Evolutionary conservation across 1,140 invertebrate species (phyloP).

Genomic region (Dryas iulia): DNA sequence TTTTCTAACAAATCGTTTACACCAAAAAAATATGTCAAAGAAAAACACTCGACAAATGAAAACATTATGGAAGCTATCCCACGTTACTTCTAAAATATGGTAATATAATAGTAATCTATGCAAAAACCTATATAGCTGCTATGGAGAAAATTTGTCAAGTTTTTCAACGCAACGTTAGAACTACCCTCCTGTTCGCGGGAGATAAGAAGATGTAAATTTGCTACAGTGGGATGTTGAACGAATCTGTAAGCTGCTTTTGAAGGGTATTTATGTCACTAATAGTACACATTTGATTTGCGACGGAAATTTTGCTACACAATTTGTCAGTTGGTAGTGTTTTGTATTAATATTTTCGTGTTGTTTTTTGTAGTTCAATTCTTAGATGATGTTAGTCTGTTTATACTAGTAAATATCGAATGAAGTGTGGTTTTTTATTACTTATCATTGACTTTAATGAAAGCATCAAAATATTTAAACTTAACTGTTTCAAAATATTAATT

Average conservation of each 20-base stretch:
- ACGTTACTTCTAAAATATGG: conserved; percentile 24
- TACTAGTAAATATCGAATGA: too few relatives aligned
- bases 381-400: too few relatives aligned
- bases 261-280: conserved; percentile 52
- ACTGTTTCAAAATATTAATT: too few relatives aligned
- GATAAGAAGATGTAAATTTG: conserved; percentile 61
- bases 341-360: neutral
- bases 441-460: too few relatives aligned
- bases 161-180: conserved; percentile 30
- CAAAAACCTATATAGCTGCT: conserved; percentile 8
- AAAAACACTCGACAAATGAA: conserved; percentile 5
- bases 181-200: conserved; percentile 40
- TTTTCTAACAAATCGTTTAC: neutral
- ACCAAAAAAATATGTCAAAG: neutral
- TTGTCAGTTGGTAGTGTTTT: too few relatives aligned
- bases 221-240: conserved; percentile 45
- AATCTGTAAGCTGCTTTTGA: conserved; percentile 51
- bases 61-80: conserved; percentile 4
- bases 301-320: neutral
- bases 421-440: too few relatives aligned
- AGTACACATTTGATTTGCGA: conserved; percentile 2
- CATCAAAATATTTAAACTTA: too few relatives aligned
- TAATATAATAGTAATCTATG: conserved; percentile 27
- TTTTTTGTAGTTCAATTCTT: neutral
- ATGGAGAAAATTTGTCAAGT: conserved; percentile 28